A percentile compares a stretch with the other conserved stretches of the same genome.
Conservation (phyloP, 2,113 vertebrate genomes). For the Apus apus region DNA sequence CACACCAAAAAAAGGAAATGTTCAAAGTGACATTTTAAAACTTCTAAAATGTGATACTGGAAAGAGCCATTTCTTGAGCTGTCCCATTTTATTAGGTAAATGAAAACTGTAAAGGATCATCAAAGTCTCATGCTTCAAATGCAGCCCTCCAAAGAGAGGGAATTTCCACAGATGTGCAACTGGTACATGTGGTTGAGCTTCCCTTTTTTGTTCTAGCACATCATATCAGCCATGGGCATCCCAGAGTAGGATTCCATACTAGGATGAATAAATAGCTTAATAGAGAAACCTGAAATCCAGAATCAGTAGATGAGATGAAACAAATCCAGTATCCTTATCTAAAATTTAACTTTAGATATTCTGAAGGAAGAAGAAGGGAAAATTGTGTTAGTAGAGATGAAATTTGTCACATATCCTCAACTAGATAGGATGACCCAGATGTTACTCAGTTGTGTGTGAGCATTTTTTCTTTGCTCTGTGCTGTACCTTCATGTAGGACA, state of each 20-base stretch:
- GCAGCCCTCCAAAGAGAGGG: conserved; percentile 11
- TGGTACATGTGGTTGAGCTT: not conserved
- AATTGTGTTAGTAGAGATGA: not conserved
- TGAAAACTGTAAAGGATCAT: not conserved
- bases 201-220: not conserved
- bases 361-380: not conserved
- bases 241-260: not conserved
- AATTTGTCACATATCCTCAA: not conserved
- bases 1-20: not conserved
- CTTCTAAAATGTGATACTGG: not conserved
- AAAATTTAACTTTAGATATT: not conserved
- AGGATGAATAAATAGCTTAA: not conserved
- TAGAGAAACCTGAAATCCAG: not conserved
- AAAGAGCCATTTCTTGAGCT: not conserved
- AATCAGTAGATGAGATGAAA: not conserved
- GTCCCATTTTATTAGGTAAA: not conserved
- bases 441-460: not conserved
- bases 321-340: not conserved
- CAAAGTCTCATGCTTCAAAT: not conserved
- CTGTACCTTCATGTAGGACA: not conserved
- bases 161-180: not conserved
- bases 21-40: not conserved
- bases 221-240: not conserved
- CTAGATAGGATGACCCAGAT: not conserved
- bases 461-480: not conserved